Percentiles rank a stretch among this genome's conserved stretches.
phyloP scores from a whole-genome alignment of 2,888 invertebrate genomes.

The Emmelina monodactyla region DNA sequence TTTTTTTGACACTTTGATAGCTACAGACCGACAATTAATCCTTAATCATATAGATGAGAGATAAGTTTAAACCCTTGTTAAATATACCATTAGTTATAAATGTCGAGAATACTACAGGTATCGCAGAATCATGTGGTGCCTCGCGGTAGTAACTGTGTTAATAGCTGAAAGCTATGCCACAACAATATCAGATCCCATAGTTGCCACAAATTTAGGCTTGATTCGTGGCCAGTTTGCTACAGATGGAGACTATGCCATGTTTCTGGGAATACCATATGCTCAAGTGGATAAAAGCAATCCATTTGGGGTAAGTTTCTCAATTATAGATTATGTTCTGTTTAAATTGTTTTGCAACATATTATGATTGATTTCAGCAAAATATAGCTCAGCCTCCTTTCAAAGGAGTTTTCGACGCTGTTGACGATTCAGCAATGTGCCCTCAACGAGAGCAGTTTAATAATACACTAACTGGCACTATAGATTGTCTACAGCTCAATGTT shows the following conservation, averaged over 20 bases:
- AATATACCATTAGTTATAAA: too few relatives aligned
- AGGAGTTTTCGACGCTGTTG: conserved; percentile 21
- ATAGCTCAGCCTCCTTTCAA: conserved; percentile 17
- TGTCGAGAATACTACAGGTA: too few relatives aligned
- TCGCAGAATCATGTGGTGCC: too few relatives aligned
- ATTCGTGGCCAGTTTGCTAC: conserved; percentile 17
- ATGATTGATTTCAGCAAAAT: conserved; percentile 13
- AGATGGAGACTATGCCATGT: conserved; percentile 26
- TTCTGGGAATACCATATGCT: conserved; percentile 28
- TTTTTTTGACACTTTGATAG: too few relatives aligned
- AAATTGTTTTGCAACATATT: background rate
- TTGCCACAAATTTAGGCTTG: too few relatives aligned
- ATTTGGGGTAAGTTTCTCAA: conserved; percentile 29
- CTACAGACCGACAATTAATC: too few relatives aligned
- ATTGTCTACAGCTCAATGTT: conserved; percentile 24
- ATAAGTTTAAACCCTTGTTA: too few relatives aligned
- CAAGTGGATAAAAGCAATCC: conserved; percentile 22
- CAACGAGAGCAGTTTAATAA: conserved; percentile 21
- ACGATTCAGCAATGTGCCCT: conserved; percentile 25
- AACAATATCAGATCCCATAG: too few relatives aligned
- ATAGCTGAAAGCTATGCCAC: too few relatives aligned
- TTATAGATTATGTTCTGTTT: background rate
- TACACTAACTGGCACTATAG: conserved; percentile 18
- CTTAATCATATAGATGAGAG: too few relatives aligned
- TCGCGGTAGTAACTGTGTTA: too few relatives aligned